Conservation (phyloP, 2,888 invertebrate species). For the Drosophila helvetica region DNA sequence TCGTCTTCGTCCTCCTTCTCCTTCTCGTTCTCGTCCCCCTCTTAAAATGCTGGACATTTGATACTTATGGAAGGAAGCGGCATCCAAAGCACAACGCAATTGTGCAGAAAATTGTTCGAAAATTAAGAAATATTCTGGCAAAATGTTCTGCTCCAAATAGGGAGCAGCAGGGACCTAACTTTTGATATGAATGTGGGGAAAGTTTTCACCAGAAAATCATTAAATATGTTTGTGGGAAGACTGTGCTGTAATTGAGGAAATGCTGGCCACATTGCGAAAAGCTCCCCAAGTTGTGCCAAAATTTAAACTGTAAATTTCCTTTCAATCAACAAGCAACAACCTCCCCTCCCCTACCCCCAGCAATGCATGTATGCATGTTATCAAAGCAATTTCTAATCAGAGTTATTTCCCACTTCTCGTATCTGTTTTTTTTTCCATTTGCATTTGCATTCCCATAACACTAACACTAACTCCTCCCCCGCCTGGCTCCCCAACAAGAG, state of each 20-base stretch:
- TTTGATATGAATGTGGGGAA: slow-evolving; percentile 15
- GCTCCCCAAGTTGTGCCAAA: neutral
- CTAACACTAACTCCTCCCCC: neutral
- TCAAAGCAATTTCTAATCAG: neutral
- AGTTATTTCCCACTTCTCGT: slow-evolving; percentile 6
- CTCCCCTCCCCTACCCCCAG: neutral
- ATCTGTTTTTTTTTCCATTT: slow-evolving; percentile 5
- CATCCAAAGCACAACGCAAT: slow-evolving; percentile 13
- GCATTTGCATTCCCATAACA: slow-evolving; percentile 18
- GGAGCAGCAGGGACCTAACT: slow-evolving; percentile 5
- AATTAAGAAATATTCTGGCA: slow-evolving; percentile 35
- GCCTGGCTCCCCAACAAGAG: slow-evolving; percentile 16
- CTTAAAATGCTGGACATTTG: slow-evolving; percentile 18
- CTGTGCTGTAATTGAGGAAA: neutral
- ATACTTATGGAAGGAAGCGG: slow-evolving; percentile 13
- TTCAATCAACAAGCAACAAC: neutral
- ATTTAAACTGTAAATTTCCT: neutral
- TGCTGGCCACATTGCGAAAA: neutral
- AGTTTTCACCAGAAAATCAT: slow-evolving; percentile 7
- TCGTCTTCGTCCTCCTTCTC: fast-evolving
- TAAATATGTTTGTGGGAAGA: slow-evolving; percentile 13
- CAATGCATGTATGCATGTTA: neutral
- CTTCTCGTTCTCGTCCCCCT: neutral
- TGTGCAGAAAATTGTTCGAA: slow-evolving; percentile 33
- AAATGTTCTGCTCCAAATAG: slow-evolving; percentile 6